These are phyloP conservation scores for Hypomesus transpacificus DNA, from an alignment of 2,113 vertebrate genomes.

Conservation along the genomic window DNA sequence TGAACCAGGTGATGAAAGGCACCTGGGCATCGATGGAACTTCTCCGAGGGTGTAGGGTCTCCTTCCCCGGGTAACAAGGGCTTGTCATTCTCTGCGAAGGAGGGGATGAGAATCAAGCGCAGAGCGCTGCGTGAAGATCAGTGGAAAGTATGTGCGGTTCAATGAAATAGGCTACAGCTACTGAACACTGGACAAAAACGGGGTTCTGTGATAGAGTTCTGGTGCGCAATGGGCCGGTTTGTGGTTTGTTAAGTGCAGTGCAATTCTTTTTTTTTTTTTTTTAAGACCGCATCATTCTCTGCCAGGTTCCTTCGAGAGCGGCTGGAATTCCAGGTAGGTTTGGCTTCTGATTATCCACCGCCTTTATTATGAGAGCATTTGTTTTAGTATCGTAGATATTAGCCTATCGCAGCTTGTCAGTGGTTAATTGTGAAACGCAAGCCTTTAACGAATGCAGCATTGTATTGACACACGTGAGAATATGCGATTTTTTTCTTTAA, in stretches of 20 bases:
- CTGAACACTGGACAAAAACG: slow-evolving; percentile 27
- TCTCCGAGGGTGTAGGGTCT: slow-evolving; percentile 67
- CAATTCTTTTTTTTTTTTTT: slow-evolving; percentile 4
- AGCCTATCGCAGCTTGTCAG: too few relatives aligned
- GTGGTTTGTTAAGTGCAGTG: slow-evolving; percentile 40
- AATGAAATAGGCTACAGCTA: neutral
- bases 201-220: slow-evolving; percentile 48
- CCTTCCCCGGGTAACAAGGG: slow-evolving; percentile 70
- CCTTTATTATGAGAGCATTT: too few relatives aligned
- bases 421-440: too few relatives aligned
- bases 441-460: too few relatives aligned
- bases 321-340: slow-evolving; percentile 63
- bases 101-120: slow-evolving; percentile 50
- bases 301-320: slow-evolving; percentile 47
- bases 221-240: slow-evolving; percentile 62
- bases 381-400: too few relatives aligned
- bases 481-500: too few relatives aligned
- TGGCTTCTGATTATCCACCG: neutral
- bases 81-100: slow-evolving; percentile 58
- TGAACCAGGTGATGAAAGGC: slow-evolving; percentile 41
- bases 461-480: too few relatives aligned
- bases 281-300: slow-evolving; percentile 61
- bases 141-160: slow-evolving; percentile 30
- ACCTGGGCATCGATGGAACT: slow-evolving; percentile 52
- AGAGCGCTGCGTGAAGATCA: slow-evolving; percentile 14